phyloP scores from a whole-genome alignment of 1,140 invertebrate species.

The Popillia japonica region DNA sequence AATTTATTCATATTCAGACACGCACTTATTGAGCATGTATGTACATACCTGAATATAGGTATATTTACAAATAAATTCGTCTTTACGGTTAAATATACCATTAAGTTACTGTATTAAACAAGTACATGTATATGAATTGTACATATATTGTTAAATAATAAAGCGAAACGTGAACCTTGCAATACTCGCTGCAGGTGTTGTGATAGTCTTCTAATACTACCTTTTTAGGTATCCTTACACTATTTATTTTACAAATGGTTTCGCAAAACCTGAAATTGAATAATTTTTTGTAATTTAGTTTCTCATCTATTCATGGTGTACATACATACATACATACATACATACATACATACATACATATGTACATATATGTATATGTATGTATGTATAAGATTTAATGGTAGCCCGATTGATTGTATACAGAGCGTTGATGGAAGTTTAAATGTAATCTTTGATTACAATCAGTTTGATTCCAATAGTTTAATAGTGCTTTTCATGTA shows the following conservation, averaged over 20 bases:
- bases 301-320: neutral
- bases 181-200: neutral
- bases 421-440: too few relatives aligned
- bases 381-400: too few relatives aligned
- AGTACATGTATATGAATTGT: neutral
- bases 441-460: too few relatives aligned
- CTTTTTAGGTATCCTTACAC: neutral
- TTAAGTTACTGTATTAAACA: neutral
- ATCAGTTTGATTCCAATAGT: too few relatives aligned
- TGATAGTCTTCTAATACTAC: neutral
- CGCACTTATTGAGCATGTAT: neutral
- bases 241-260: constrained; percentile 4
- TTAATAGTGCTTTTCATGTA: too few relatives aligned
- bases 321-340: too few relatives aligned
- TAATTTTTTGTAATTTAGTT: neutral
- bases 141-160: neutral
- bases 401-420: too few relatives aligned
- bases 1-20: neutral
- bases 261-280: constrained; percentile 1
- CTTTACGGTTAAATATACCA: constrained; percentile 7
- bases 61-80: neutral
- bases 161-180: constrained; percentile 1
- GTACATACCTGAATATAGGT: neutral
- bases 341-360: too few relatives aligned
- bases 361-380: too few relatives aligned